Percentiles rank a stretch among this genome's conserved stretches.
Evolutionary conservation across 2,113 vertebrate genomes (phyloP).

Genomic region (Acrocephalus kingi): DNA sequence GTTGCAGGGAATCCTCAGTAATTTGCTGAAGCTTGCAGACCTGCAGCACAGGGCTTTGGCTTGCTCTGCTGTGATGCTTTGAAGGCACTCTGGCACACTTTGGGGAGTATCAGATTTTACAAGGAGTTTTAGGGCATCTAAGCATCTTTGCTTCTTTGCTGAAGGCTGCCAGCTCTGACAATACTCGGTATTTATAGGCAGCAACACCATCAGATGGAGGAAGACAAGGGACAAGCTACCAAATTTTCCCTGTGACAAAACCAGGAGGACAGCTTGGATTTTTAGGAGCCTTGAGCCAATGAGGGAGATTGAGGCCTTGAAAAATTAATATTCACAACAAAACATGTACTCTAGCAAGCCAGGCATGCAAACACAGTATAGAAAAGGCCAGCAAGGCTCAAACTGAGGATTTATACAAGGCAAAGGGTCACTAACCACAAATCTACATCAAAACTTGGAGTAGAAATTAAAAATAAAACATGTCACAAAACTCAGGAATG

Average conservation of each 20-base stretch:
- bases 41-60: not conserved
- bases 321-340: not conserved
- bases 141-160: conserved; percentile 1
- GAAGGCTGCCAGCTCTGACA: not conserved
- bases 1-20: not conserved
- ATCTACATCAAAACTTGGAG: not conserved
- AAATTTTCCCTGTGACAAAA: not conserved
- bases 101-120: not conserved
- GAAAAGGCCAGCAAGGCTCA: not conserved
- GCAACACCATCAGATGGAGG: not conserved
- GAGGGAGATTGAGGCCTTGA: not conserved
- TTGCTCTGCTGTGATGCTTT: not conserved
- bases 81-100: not conserved
- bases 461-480: not conserved
- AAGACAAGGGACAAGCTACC: not conserved
- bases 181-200: not conserved
- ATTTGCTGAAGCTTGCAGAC: not conserved
- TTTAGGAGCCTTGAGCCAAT: not conserved
- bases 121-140: not conserved
- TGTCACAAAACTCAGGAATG: not conserved
- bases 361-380: not conserved
- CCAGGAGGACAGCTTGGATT: not conserved
- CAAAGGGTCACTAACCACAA: not conserved
- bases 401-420: not conserved
- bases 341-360: not conserved